These are phyloP conservation scores for Lepilemur ruficaudatus DNA, from an alignment of 2,797 vertebrate genomes.

Conservation along the genomic window DNA sequence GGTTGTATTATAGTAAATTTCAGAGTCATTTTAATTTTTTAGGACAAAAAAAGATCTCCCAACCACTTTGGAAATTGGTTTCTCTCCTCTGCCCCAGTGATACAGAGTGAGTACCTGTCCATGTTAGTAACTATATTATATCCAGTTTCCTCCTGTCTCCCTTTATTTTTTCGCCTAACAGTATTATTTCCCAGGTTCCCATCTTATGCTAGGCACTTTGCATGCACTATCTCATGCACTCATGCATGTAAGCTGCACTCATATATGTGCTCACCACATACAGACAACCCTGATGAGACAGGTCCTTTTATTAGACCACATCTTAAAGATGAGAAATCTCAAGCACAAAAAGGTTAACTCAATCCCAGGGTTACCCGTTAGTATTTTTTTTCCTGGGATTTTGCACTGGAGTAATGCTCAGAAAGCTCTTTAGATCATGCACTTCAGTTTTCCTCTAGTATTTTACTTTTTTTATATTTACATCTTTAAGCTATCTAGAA, in stretches of 20 bases:
- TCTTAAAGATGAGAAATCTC: neutral
- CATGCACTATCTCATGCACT: neutral
- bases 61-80: neutral
- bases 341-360: neutral
- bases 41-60: neutral
- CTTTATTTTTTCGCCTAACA: neutral
- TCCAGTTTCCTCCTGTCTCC: neutral
- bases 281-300: neutral
- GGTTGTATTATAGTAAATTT: neutral
- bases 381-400: neutral
- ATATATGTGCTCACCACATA: neutral
- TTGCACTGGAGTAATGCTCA: neutral
- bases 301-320: neutral
- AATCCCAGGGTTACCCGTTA: no score
- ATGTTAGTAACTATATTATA: neutral
- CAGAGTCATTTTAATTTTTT: neutral
- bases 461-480: neutral
- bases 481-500: neutral
- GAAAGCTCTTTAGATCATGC: neutral
- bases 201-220: neutral
- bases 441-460: neutral
- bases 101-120: neutral
- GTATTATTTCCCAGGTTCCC: neutral
- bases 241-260: neutral
- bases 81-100: neutral